A percentile compares a stretch with the other conserved stretches of the same genome.
Evolutionary conservation across 1,140 invertebrate genomes (phyloP).

Genomic region (Trypoxylus dichotomus): DNA sequence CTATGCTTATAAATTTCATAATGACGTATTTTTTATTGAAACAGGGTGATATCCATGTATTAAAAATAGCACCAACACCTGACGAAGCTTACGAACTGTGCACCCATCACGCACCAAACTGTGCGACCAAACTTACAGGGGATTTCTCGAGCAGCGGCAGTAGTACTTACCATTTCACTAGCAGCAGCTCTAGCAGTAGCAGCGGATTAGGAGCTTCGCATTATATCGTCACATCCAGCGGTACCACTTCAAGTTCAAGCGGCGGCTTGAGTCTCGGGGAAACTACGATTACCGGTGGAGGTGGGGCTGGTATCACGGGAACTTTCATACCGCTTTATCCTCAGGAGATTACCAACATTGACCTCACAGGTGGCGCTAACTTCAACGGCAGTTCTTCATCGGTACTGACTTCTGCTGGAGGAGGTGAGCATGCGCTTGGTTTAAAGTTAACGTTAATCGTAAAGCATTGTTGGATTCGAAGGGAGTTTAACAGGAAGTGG

Average conservation of each 20-base stretch:
- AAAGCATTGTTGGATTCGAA: not conserved
- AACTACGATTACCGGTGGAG: not conserved
- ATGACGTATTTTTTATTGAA: slow-evolving; percentile 32
- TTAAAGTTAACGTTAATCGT: not conserved
- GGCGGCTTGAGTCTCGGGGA: not conserved
- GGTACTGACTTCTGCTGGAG: not conserved
- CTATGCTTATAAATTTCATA: too few relatives aligned
- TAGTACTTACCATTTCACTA: slow-evolving; percentile 15
- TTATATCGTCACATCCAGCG: not conserved
- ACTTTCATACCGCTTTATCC: not conserved
- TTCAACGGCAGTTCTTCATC: not conserved
- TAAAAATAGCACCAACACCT: slow-evolving; percentile 71
- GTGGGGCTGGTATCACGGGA: not conserved
- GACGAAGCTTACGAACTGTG: slow-evolving; percentile 82
- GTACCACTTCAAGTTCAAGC: not conserved
- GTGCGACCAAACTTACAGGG: slow-evolving; percentile 43
- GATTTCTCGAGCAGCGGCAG: slow-evolving; percentile 24
- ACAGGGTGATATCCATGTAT: slow-evolving; percentile 76
- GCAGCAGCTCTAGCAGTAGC: slow-evolving; percentile 4
- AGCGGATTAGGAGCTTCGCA: not conserved
- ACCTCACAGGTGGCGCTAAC: not conserved
- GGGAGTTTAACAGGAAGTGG: not conserved
- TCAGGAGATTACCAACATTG: not conserved
- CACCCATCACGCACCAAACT: slow-evolving; percentile 66
- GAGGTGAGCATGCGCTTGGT: not conserved